Evolutionary conservation across 2,888 invertebrate species (phyloP).

Genomic region (Priocnemis perturbator): DNA sequence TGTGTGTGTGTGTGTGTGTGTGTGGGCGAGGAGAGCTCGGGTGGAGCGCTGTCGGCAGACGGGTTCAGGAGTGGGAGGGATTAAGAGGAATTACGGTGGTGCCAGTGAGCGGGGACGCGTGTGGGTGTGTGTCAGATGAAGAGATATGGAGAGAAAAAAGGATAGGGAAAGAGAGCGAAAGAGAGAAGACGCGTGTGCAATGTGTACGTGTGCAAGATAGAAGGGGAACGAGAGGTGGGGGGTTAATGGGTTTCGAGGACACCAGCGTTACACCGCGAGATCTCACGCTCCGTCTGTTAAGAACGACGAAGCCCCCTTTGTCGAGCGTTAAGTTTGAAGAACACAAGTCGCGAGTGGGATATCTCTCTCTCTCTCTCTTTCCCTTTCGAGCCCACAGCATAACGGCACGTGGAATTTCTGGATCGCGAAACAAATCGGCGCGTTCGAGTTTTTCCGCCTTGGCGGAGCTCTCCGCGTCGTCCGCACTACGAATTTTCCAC

Average conservation of each 20-base stretch:
- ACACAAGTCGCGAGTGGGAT: slow-evolving; percentile 34
- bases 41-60: neutral
- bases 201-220: slow-evolving; percentile 16
- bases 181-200: slow-evolving; percentile 27
- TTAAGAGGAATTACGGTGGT: slow-evolving; percentile 1
- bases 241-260: slow-evolving; percentile 68
- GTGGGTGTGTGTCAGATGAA: slow-evolving; percentile 12
- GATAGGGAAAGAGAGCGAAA: slow-evolving; percentile 34
- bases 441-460: neutral
- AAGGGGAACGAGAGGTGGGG: slow-evolving; percentile 29
- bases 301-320: slow-evolving; percentile 43
- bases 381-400: no score
- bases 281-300: slow-evolving; percentile 51
- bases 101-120: slow-evolving; percentile 23
- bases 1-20: slow-evolving; percentile 29
- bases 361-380: neutral
- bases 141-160: slow-evolving; percentile 22
- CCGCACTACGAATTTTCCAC: neutral
- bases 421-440: neutral
- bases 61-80: slow-evolving; percentile 33
- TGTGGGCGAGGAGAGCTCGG: slow-evolving; percentile 28
- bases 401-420: no score
- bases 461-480: neutral
- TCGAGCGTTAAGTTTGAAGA: slow-evolving; percentile 38
- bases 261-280: slow-evolving; percentile 52